Conservation (phyloP, 2,888 invertebrate species). For the Microplitis manilae region DNA sequence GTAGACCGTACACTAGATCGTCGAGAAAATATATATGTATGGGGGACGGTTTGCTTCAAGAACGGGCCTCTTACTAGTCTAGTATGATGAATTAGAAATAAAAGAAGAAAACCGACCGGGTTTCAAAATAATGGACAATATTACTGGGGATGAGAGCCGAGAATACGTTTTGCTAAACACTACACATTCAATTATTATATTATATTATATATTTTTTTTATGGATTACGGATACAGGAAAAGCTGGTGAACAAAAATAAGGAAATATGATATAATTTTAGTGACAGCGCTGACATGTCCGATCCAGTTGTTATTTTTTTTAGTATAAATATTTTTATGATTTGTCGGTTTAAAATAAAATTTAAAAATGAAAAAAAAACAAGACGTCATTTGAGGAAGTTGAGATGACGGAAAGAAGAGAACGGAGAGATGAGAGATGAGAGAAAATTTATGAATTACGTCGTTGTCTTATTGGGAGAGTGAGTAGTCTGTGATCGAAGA, state of each 20-base stretch:
- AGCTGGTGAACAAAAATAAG: not conserved
- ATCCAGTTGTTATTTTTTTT: not conserved
- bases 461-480: not conserved
- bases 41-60: not conserved
- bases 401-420: too few species aligned
- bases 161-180: slow-evolving; percentile 54
- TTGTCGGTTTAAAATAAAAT: not conserved
- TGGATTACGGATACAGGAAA: not conserved
- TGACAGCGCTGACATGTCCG: slow-evolving; percentile 30
- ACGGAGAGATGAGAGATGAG: not conserved
- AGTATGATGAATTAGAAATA: slow-evolving; percentile 34
- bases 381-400: too few species aligned
- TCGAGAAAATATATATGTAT: slow-evolving; percentile 14
- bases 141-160: slow-evolving; percentile 48
- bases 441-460: not conserved
- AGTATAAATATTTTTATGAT: not conserved
- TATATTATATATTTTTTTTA: not conserved
- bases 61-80: not conserved
- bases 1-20: slow-evolving; percentile 30
- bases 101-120: slow-evolving; percentile 32
- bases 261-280: slow-evolving; percentile 58
- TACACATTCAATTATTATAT: slow-evolving; percentile 38
- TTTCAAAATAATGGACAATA: slow-evolving; percentile 38
- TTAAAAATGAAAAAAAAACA: not conserved
- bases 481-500: slow-evolving; percentile 9